phyloP scores from a whole-genome alignment of 2,888 invertebrate genomes.

The Troides helena region DNA sequence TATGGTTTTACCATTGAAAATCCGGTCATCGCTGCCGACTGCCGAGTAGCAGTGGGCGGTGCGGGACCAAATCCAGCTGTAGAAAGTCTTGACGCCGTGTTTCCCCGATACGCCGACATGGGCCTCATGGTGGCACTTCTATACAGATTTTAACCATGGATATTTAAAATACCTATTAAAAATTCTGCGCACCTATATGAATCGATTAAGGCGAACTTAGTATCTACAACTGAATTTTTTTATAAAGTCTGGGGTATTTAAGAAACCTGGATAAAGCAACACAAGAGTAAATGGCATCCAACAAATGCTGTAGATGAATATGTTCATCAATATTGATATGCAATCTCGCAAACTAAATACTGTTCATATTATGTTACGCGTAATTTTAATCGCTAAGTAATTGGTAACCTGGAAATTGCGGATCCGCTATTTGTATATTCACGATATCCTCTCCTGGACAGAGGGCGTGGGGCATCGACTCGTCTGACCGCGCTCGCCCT shows the following conservation, averaged over 20 bases:
- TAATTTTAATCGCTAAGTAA: neutral
- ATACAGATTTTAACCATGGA: neutral
- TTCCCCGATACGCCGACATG: constrained; percentile 71
- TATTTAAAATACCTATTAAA: neutral
- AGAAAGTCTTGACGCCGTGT: constrained; percentile 70
- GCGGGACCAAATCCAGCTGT: constrained; percentile 72
- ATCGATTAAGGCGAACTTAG: neutral
- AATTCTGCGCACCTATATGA: neutral
- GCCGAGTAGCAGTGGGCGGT: constrained; percentile 65
- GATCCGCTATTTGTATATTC: constrained; percentile 64
- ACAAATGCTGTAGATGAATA: too few relatives aligned
- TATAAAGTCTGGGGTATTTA: too few relatives aligned
- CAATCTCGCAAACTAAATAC: neutral
- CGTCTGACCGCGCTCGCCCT: constrained; percentile 52
- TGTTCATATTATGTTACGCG: neutral
- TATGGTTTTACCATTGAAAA: constrained; percentile 64
- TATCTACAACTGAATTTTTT: neutral
- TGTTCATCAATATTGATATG: too few relatives aligned
- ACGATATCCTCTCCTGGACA: constrained; percentile 66
- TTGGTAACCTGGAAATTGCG: constrained; percentile 56
- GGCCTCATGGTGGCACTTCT: constrained; percentile 72
- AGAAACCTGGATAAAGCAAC: too few relatives aligned
- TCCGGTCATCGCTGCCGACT: constrained; percentile 67
- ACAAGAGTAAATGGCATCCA: too few relatives aligned
- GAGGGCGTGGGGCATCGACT: constrained; percentile 57